These are phyloP conservation scores for Isotomurus palustris DNA, from an alignment of 2,888 invertebrate genomes.

Conservation along the genomic window DNA sequence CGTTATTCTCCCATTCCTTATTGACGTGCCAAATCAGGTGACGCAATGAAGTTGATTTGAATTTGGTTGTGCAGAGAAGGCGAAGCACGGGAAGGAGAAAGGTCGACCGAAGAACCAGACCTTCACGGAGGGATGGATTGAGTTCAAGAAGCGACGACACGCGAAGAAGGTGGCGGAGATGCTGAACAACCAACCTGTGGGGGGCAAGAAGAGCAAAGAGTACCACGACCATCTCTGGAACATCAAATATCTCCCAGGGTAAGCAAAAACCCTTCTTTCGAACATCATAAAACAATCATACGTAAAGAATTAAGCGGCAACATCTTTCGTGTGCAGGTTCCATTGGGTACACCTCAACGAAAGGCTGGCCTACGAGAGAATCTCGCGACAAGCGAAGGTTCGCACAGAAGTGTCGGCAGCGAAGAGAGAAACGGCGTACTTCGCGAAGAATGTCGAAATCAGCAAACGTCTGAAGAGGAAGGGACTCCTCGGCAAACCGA, in stretches of 20 bases:
- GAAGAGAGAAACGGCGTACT: constrained; percentile 82
- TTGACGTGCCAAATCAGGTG: background rate
- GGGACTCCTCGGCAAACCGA: constrained; percentile 20
- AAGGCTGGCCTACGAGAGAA: constrained; percentile 85
- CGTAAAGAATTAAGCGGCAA: background rate
- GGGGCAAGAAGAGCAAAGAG: constrained; percentile 75
- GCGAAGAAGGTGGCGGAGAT: constrained; percentile 79
- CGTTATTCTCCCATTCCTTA: constrained; percentile 6
- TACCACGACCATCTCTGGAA: constrained; percentile 92
- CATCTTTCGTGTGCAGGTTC: constrained; percentile 58
- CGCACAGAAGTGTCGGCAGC: constrained; percentile 84
- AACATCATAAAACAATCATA: background rate
- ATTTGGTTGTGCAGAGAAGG: background rate
- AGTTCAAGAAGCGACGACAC: constrained; percentile 79
- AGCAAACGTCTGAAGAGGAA: constrained; percentile 64
- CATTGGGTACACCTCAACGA: constrained; percentile 96
- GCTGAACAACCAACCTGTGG: constrained; percentile 83
- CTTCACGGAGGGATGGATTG: constrained; percentile 93
- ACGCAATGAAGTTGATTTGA: background rate
- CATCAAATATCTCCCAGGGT: constrained; percentile 85
- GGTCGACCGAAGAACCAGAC: constrained; percentile 37
- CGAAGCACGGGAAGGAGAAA: constrained; percentile 31
- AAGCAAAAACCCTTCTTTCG: constrained; percentile 34
- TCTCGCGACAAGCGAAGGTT: constrained; percentile 78
- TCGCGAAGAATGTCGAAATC: constrained; percentile 75